phyloP scores from a whole-genome alignment of 2,888 invertebrate genomes.

The Drosophila multiciliata region DNA sequence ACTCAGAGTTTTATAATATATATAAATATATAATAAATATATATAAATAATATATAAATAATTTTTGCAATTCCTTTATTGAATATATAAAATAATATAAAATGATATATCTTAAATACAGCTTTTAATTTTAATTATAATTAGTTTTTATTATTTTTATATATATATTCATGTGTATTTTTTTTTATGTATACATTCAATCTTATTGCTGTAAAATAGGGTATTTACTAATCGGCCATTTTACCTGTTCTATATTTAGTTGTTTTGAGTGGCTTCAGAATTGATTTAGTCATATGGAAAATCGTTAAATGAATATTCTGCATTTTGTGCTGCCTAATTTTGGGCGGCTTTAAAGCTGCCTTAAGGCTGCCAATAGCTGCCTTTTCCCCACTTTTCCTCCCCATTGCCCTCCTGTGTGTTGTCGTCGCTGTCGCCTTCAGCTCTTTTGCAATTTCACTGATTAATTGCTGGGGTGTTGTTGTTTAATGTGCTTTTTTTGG shows the following conservation, averaged over 20 bases:
- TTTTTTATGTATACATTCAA: too few relatives aligned
- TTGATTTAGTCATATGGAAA: constrained; percentile 51
- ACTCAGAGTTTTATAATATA: neutral
- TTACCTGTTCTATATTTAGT: neutral
- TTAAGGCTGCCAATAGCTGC: constrained; percentile 13
- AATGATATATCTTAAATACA: neutral
- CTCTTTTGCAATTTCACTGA: constrained; percentile 69
- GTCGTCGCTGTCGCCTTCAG: constrained; percentile 40
- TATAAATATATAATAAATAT: too few relatives aligned
- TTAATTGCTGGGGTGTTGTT: constrained; percentile 63
- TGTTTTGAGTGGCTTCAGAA: constrained; percentile 13
- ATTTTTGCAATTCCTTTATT: neutral
- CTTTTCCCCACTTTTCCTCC: neutral
- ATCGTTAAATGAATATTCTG: constrained; percentile 51
- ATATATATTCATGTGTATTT: neutral
- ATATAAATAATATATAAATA: neutral
- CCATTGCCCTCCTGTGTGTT: constrained; percentile 17
- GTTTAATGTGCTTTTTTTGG: constrained; percentile 51
- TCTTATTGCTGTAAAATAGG: neutral
- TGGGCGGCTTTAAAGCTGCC: constrained; percentile 28
- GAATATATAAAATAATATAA: neutral
- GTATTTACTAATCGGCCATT: neutral
- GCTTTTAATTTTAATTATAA: neutral
- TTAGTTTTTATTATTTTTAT: neutral
- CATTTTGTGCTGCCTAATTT: constrained; percentile 24